Conservation (phyloP, 2,113 vertebrate genomes). For the Castor canadensis region DNA sequence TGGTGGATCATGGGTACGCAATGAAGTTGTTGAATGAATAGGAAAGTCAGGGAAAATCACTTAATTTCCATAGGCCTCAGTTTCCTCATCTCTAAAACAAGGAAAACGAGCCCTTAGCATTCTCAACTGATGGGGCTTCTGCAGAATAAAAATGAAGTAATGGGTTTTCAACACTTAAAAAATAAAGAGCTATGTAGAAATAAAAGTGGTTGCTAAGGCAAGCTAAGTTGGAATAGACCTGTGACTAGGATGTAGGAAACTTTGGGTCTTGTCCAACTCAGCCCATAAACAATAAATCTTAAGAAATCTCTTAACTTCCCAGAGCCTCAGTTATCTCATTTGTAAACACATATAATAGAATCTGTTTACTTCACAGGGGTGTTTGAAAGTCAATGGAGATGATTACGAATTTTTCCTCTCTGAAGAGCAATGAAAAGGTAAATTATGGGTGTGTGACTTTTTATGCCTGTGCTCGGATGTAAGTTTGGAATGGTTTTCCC, state of each 20-base stretch:
- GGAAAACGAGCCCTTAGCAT: not conserved
- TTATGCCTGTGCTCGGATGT: not conserved
- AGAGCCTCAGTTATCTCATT: conserved; percentile 31
- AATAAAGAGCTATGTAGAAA: conserved; percentile 43
- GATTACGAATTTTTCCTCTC: conserved; percentile 59
- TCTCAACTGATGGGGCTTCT: not conserved
- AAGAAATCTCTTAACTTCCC: conserved; percentile 37
- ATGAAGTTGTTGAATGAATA: not conserved
- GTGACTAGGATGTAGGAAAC: conserved; percentile 3
- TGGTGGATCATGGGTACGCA: not conserved
- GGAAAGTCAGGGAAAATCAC: not conserved
- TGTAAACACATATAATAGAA: conserved; percentile 44
- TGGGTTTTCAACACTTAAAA: conserved; percentile 31
- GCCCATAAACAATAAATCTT: conserved; percentile 50
- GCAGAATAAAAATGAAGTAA: conserved; percentile 30
- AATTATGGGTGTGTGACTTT: not conserved
- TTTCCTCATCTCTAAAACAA: conserved; percentile 12
- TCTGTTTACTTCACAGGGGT: conserved; percentile 52
- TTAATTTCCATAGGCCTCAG: not conserved
- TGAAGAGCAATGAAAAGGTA: conserved; percentile 49
- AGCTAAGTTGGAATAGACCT: conserved; percentile 27
- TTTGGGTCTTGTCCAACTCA: conserved; percentile 45
- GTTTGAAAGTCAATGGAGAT: conserved; percentile 49
- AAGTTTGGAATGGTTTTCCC: conserved; percentile 50
- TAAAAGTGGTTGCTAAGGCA: conserved; percentile 27